phyloP scores from a whole-genome alignment of 2,113 vertebrate species.

The Phalacrocorax carbo region DNA sequence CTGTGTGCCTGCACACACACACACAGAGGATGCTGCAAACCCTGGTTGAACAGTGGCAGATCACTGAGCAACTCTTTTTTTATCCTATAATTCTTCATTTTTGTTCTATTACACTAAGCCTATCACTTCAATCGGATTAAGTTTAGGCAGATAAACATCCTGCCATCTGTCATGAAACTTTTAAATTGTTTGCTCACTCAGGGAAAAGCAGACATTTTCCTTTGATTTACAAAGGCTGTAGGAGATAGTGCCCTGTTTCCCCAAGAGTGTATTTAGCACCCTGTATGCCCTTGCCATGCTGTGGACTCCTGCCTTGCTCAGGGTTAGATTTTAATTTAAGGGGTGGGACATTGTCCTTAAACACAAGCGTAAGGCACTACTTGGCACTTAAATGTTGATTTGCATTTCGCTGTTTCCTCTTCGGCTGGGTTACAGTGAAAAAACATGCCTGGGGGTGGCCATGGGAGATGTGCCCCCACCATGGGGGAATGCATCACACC shows the following conservation, averaged over 20 bases:
- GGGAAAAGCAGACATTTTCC: neutral
- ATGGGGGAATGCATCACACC: accelerated
- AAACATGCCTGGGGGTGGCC: neutral
- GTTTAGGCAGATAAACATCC: slow-evolving; percentile 36
- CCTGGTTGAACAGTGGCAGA: neutral
- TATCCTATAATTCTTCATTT: slow-evolving; percentile 14
- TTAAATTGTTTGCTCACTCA: neutral
- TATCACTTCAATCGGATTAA: slow-evolving; percentile 7
- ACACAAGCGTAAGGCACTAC: neutral
- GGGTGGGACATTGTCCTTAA: neutral
- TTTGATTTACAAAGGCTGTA: neutral
- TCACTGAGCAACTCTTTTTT: neutral
- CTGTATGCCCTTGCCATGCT: neutral
- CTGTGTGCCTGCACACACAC: neutral
- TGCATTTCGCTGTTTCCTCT: neutral
- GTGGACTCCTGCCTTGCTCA: neutral
- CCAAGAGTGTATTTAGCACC: neutral
- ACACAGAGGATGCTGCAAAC: neutral
- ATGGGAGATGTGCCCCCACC: neutral
- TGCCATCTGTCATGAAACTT: slow-evolving; percentile 38
- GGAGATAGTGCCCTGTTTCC: neutral
- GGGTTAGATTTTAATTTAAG: neutral
- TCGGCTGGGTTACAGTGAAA: neutral
- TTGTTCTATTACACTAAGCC: neutral
- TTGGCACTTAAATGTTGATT: neutral